phyloP scores from a whole-genome alignment of 1,140 invertebrate genomes.

The Drosophila gunungcola region DNA sequence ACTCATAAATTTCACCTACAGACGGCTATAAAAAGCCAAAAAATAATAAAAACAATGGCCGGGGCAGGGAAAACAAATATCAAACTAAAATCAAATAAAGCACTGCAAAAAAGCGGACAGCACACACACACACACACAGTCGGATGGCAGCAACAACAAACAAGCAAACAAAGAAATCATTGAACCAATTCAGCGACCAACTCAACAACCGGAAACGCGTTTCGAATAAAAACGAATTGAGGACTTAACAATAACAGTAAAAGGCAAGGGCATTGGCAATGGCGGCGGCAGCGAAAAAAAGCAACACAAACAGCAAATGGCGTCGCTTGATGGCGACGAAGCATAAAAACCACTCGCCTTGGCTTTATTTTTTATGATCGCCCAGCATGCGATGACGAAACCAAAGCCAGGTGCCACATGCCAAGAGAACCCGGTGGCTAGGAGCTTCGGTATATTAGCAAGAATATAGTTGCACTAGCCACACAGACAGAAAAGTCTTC shows the following conservation, averaged over 20 bases:
- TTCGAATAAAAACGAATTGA: slow-evolving; percentile 83
- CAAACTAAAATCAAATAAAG: slow-evolving; percentile 42
- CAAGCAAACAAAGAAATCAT: slow-evolving; percentile 77
- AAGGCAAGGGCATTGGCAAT: slow-evolving; percentile 60
- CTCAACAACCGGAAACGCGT: slow-evolving; percentile 82
- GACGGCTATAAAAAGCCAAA: slow-evolving; percentile 46
- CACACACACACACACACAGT: slow-evolving; percentile 58
- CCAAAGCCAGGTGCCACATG: slow-evolving; percentile 54
- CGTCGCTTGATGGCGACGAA: slow-evolving; percentile 75
- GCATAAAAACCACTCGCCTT: slow-evolving; percentile 76
- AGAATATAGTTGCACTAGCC: slow-evolving; percentile 20
- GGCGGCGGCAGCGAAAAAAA: slow-evolving; percentile 24
- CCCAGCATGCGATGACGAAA: slow-evolving; percentile 60
- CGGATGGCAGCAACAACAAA: slow-evolving; percentile 13
- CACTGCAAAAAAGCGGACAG: slow-evolving; percentile 16
- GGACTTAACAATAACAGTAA: slow-evolving; percentile 78
- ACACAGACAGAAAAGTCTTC: slow-evolving; percentile 18
- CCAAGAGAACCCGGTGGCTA: slow-evolving; percentile 9
- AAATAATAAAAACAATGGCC: slow-evolving; percentile 26
- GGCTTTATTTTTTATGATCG: slow-evolving; percentile 65
- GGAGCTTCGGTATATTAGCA: slow-evolving; percentile 5
- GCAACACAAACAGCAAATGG: slow-evolving; percentile 58
- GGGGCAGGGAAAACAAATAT: slow-evolving; percentile 47
- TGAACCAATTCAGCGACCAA: slow-evolving; percentile 83
- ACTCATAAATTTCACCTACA: slow-evolving; percentile 65